Base-by-base conservation (phyloP, 2,113 vertebrate genomes). In the Istiophorus platypterus region DNA sequence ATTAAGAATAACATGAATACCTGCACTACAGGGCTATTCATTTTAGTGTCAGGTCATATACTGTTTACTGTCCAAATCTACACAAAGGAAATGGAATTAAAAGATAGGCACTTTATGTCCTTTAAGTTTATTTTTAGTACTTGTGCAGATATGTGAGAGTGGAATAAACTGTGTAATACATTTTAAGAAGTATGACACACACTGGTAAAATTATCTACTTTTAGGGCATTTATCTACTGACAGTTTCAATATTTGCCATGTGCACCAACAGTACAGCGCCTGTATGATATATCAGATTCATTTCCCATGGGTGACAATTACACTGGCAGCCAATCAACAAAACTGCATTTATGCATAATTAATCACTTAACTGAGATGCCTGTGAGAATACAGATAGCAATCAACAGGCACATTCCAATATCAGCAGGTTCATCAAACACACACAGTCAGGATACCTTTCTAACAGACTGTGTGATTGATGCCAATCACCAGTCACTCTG, bases 401-500 rank as follows among this genome's bases (percentile, higher is more conserved):
- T 64, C 80, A 88, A 90, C 85, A 80, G 78, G 69, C 78, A 80
- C 88, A 93, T 89, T 91, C 88, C 84, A 87, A 73, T 74, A 90
- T 78, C 87, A 91, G 91, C 89, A 88, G 89, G 88, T 89, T 83
- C 69, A 79, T 81, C 74, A 37, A 78, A 7, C 59, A 54, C 59
- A 56, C 73, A 64, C 74, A 61, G 63, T 80, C 76, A 39, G 76
- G 85, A 92, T 78, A 93, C 87, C 90, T 93, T 91, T 91, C 76
- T 67, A 88, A 90, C 81, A 88, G 86, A 84, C 83, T 82, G 89
- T 87, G 79, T 86, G 92, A 93, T 80, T 90, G 89, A 86, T 84
- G 92, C 92, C 93, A 95, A 94, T 93, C 93, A 94, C 69, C 86
- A 91, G 88, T 92, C 92, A 92, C 88, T 90, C 59, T 87, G 87